Conservation (phyloP, 2,888 invertebrate genomes). For the Melipona bicolor region DNA sequence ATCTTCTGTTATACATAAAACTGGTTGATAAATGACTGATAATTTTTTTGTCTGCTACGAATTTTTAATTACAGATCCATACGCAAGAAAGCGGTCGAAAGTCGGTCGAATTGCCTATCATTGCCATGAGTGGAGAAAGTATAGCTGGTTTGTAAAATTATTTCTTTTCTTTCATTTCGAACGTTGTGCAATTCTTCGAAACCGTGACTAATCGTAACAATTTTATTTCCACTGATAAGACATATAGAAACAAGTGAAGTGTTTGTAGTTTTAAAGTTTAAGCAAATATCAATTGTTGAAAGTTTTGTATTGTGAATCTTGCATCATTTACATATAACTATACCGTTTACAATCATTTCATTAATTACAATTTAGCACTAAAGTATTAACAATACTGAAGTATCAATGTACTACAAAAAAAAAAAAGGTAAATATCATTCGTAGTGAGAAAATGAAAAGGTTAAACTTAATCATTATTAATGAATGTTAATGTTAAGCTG, state of each 20-base stretch:
- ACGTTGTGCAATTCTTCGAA: neutral
- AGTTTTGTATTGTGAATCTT: neutral
- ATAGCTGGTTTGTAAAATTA: slow-evolving; percentile 57
- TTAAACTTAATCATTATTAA: slow-evolving; percentile 9
- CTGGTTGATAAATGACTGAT: too few relatives aligned
- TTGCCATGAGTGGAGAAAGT: slow-evolving; percentile 74
- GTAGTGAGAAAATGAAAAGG: neutral
- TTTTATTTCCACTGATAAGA: neutral
- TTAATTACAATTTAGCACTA: neutral
- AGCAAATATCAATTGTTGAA: neutral
- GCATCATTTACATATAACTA: neutral
- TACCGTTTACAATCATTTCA: neutral
- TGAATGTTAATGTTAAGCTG: slow-evolving; percentile 2
- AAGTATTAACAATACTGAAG: too few relatives aligned
- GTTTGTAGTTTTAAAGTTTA: neutral
- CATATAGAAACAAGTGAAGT: neutral
- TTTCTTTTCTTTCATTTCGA: slow-evolving; percentile 16
- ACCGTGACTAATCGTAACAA: neutral
- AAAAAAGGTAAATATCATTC: neutral
- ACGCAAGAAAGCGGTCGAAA: slow-evolving; percentile 78
- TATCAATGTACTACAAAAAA: neutral
- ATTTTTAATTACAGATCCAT: slow-evolving; percentile 34
- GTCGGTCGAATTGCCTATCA: slow-evolving; percentile 78
- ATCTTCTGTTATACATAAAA: neutral
- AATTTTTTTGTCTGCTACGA: neutral